Evolutionary conservation across 2,888 invertebrate species (phyloP).

Genomic region (Strigamia crassipes): DNA sequence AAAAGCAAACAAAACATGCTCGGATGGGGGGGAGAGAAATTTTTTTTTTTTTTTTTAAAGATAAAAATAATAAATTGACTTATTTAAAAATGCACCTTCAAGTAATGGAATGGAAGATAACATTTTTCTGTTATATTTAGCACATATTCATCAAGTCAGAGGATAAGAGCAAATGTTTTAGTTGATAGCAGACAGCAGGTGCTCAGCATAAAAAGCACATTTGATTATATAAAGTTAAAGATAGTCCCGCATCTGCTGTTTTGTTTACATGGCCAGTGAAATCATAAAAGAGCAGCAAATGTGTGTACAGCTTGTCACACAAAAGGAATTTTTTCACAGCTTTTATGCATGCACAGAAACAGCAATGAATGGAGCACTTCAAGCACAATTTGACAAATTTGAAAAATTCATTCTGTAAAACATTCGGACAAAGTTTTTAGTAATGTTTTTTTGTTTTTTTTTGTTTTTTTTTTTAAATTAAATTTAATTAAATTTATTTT

Average conservation of each 20-base stretch:
- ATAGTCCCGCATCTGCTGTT: background rate
- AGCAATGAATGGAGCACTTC: too few relatives aligned
- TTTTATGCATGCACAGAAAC: too few relatives aligned
- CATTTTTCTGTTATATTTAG: background rate
- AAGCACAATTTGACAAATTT: too few relatives aligned
- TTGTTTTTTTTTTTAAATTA: too few relatives aligned
- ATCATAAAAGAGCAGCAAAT: too few relatives aligned
- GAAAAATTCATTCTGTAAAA: too few relatives aligned
- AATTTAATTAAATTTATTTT: too few relatives aligned
- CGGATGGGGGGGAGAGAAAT: background rate
- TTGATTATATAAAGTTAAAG: background rate
- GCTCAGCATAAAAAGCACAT: background rate
- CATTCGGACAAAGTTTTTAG: too few relatives aligned
- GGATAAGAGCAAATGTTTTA: background rate
- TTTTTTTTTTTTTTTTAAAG: background rate
- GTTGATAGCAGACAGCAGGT: constrained; percentile 10
- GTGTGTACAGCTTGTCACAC: too few relatives aligned
- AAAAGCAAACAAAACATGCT: too few relatives aligned
- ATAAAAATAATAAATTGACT: background rate
- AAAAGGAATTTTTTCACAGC: too few relatives aligned
- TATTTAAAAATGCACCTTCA: background rate
- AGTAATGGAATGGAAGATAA: background rate
- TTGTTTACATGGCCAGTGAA: background rate
- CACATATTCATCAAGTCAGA: background rate
- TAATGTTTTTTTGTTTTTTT: too few relatives aligned